Conservation (phyloP, 2,888 invertebrate genomes). For the Slavum lentiscoides region DNA sequence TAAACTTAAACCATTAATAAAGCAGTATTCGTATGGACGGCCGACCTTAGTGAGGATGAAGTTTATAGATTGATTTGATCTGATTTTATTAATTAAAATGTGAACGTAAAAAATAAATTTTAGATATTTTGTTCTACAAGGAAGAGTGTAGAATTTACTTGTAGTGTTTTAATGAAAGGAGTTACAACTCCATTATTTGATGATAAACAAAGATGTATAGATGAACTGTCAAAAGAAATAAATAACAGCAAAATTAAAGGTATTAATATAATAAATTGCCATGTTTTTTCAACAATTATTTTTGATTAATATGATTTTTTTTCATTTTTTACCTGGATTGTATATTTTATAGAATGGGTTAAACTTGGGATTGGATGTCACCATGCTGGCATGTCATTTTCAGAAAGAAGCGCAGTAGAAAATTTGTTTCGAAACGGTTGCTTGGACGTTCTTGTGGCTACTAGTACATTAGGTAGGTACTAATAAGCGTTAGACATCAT, state of each 20-base stretch:
- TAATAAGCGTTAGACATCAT: no score
- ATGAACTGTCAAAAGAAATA: constrained; percentile 18
- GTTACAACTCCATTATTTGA: background rate
- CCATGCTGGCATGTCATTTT: constrained; percentile 73
- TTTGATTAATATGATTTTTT: background rate
- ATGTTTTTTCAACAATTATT: background rate
- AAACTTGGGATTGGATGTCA: constrained; percentile 74
- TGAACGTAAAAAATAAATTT: background rate
- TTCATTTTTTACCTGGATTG: background rate
- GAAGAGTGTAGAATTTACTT: constrained; percentile 35
- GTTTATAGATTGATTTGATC: background rate
- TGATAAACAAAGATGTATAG: constrained; percentile 9
- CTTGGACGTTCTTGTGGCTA: constrained; percentile 72
- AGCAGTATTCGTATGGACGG: constrained; percentile 72
- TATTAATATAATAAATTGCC: background rate
- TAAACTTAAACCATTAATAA: constrained; percentile 70
- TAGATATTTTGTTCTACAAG: constrained; percentile 43
- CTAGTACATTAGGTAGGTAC: constrained; percentile 70
- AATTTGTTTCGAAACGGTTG: constrained; percentile 68
- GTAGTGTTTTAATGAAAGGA: constrained; percentile 16
- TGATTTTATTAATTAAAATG: background rate
- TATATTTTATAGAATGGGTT: constrained; percentile 60
- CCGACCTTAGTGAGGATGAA: constrained; percentile 68
- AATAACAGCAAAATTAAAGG: constrained; percentile 42
- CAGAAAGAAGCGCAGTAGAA: constrained; percentile 71